Evolutionary conservation across 2,113 vertebrate species (phyloP).

Genomic region (Centropus bengalensis): DNA sequence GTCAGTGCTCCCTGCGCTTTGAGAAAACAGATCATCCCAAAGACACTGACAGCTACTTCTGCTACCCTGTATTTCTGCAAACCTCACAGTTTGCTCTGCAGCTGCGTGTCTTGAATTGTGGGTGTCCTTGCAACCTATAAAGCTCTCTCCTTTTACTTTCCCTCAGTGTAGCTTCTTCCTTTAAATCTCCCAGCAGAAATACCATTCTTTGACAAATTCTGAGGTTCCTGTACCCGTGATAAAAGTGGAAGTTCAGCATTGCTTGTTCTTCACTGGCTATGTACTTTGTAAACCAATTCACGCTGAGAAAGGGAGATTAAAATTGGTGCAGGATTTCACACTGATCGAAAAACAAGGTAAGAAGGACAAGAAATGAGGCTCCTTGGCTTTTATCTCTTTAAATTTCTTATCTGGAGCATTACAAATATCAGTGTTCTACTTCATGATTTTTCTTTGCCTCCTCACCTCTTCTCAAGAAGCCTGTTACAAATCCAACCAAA

Average conservation of each 20-base stretch:
- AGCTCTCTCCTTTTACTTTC: not conserved
- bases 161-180: not conserved
- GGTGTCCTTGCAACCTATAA: not conserved
- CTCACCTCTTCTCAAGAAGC: not conserved
- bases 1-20: not conserved
- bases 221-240: conserved; percentile 25
- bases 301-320: not conserved
- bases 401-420: not conserved
- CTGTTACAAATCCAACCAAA: not conserved
- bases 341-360: not conserved
- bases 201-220: conserved; percentile 10
- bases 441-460: conserved; percentile 16
- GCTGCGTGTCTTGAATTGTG: not conserved
- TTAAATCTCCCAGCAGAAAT: conserved; percentile 41
- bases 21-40: conserved; percentile 17
- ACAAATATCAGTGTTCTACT: not conserved
- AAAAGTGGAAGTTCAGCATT: not conserved
- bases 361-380: not conserved
- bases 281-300: conserved; percentile 20
- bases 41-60: not conserved
- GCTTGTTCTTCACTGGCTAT: not conserved
- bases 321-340: not conserved
- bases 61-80: not conserved
- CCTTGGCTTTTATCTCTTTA: not conserved
- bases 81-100: not conserved